These are phyloP conservation scores for Conopomorpha cramerella DNA, from an alignment of 1,140 invertebrate genomes.

Conservation along the genomic window DNA sequence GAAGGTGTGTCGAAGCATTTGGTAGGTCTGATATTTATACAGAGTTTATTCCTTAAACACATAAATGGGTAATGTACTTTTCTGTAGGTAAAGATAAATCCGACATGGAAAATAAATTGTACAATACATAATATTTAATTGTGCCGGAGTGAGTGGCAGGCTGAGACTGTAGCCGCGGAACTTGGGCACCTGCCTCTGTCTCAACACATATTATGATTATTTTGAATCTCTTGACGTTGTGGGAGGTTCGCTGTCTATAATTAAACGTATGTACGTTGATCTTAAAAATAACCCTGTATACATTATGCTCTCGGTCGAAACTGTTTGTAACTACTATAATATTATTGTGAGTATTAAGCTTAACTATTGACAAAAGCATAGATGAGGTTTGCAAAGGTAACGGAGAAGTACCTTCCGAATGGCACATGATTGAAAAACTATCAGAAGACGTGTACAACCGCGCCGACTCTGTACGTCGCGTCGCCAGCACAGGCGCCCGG, in stretches of 20 bases:
- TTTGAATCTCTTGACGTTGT: background rate
- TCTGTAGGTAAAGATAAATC: background rate
- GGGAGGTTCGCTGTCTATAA: too few relatives aligned
- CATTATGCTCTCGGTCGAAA: slow-evolving; percentile 54
- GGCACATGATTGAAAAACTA: slow-evolving; percentile 46
- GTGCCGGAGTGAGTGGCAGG: background rate
- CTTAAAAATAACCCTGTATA: slow-evolving; percentile 56
- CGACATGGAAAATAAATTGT: background rate
- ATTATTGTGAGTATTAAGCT: slow-evolving; percentile 53
- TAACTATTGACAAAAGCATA: slow-evolving; percentile 34
- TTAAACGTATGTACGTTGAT: too few relatives aligned
- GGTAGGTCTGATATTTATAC: slow-evolving; percentile 23
- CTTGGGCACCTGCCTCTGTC: background rate
- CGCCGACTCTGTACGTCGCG: too few relatives aligned
- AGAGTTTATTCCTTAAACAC: slow-evolving; percentile 37
- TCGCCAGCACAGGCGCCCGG: too few relatives aligned
- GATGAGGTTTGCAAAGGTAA: slow-evolving; percentile 44
- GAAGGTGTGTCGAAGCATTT: too few relatives aligned
- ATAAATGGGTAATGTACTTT: slow-evolving; percentile 6
- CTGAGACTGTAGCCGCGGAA: background rate
- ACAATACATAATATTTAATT: background rate
- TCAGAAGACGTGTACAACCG: slow-evolving; percentile 24
- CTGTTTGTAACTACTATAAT: slow-evolving; percentile 32
- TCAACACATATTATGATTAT: background rate
- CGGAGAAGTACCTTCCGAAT: slow-evolving; percentile 42